Conservation (phyloP, 2,797 vertebrate species). For the Australoheros facetus region DNA sequence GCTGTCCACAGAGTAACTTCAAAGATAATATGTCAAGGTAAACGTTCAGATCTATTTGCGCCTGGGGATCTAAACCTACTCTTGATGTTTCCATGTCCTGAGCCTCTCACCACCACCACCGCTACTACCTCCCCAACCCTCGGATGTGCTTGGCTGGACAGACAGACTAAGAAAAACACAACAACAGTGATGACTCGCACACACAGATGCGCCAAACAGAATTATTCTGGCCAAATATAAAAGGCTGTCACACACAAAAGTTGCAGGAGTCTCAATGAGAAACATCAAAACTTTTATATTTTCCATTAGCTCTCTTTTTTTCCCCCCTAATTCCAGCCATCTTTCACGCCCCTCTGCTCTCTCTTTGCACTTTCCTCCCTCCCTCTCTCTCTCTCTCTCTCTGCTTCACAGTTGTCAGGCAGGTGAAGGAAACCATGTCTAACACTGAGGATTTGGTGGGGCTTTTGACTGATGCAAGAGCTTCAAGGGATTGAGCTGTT, state of each 20-base stretch:
- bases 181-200: conserved; percentile 2
- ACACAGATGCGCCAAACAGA: background rate
- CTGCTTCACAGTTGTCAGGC: conserved; percentile 49
- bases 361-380: background rate
- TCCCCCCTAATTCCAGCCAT: background rate
- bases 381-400: conserved; percentile 22
- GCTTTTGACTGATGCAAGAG: conserved; percentile 68
- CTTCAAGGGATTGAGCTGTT: conserved; percentile 69
- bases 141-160: conserved; percentile 5
- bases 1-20: conserved; percentile 33
- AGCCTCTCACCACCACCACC: background rate
- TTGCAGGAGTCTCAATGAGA: conserved; percentile 11
- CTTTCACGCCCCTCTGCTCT: background rate
- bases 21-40: conserved; percentile 51
- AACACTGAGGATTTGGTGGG: conserved; percentile 58
- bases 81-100: conserved; percentile 44
- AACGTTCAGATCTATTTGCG: conserved; percentile 41
- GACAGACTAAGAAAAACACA: conserved; percentile 6
- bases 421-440: conserved; percentile 64
- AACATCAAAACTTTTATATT: conserved; percentile 20
- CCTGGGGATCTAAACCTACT: conserved; percentile 43
- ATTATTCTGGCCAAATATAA: conserved; percentile 12
- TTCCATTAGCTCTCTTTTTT: conserved; percentile 4
- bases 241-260: background rate
- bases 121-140: too few species aligned